These are phyloP conservation scores for Oligia latruncula DNA, from an alignment of 2,888 invertebrate species.

Conservation along the genomic window DNA sequence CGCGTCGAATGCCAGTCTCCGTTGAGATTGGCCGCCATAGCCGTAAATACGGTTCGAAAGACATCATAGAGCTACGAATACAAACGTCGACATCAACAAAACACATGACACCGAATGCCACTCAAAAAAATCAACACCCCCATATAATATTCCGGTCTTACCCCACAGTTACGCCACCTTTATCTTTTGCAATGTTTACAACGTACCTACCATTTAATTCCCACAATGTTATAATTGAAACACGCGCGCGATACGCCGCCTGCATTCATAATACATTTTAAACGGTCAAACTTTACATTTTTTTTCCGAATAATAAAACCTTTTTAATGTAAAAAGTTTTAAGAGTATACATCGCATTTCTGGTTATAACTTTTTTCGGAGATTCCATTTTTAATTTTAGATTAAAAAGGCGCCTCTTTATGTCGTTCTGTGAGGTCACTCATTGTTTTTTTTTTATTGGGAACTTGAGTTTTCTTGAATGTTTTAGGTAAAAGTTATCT, in stretches of 20 bases:
- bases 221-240: slow-evolving; percentile 78
- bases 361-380: slow-evolving; percentile 60
- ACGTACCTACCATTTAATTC: slow-evolving; percentile 62
- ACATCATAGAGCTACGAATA: neutral
- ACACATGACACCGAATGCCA: neutral
- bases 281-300: slow-evolving; percentile 71
- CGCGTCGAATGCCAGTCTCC: too few species aligned
- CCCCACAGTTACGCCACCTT: slow-evolving; percentile 49
- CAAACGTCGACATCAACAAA: neutral
- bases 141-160: slow-evolving; percentile 57
- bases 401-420: slow-evolving; percentile 57
- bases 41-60: too few species aligned
- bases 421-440: slow-evolving; percentile 50
- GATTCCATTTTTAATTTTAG: slow-evolving; percentile 66
- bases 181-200: slow-evolving; percentile 66
- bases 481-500: neutral
- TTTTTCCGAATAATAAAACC: slow-evolving; percentile 74
- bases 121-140: slow-evolving; percentile 55
- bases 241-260: slow-evolving; percentile 73
- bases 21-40: too few species aligned
- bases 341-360: slow-evolving; percentile 67
- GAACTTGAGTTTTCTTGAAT: slow-evolving; percentile 10
- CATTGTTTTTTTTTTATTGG: slow-evolving; percentile 56
- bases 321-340: slow-evolving; percentile 78
- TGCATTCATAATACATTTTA: slow-evolving; percentile 77